Percentiles rank a stretch among this genome's conserved stretches.
phyloP scores from a whole-genome alignment of 2,888 invertebrate species.

The Cacoxenus indagator region DNA sequence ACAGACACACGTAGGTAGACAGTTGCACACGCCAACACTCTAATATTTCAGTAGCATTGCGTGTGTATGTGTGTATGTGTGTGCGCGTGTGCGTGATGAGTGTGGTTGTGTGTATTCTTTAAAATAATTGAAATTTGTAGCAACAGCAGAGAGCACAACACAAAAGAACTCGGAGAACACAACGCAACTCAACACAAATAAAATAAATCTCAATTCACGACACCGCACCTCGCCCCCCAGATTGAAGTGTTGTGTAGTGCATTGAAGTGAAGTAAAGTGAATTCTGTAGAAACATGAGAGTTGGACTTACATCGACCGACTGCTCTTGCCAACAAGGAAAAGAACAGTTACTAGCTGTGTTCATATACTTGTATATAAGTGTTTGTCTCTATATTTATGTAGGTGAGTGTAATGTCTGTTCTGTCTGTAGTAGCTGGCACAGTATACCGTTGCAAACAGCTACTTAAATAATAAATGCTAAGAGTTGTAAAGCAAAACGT shows the following conservation, averaged over 20 bases:
- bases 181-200: not conserved
- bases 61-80: too few relatives aligned
- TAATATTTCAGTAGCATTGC: not conserved
- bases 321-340: too few relatives aligned
- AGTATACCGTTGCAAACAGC: not conserved
- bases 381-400: too few relatives aligned
- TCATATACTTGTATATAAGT: too few relatives aligned
- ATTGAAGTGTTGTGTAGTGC: not conserved
- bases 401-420: too few relatives aligned
- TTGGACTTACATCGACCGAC: too few relatives aligned
- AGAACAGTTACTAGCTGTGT: too few relatives aligned
- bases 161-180: not conserved
- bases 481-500: not conserved
- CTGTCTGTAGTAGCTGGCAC: not conserved
- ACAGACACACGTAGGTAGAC: not conserved
- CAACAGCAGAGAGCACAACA: not conserved
- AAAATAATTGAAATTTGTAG: conserved; percentile 12
- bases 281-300: too few relatives aligned
- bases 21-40: not conserved
- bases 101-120: not conserved
- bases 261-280: not conserved
- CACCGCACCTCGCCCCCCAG: not conserved
- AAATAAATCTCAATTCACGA: not conserved
- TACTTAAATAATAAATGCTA: not conserved
- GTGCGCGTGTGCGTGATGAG: not conserved